Evolutionary conservation across 2,888 invertebrate genomes (phyloP), one percentile per base, ranked within the genome.

Genomic region (Zhengitettix transpicula): DNA sequence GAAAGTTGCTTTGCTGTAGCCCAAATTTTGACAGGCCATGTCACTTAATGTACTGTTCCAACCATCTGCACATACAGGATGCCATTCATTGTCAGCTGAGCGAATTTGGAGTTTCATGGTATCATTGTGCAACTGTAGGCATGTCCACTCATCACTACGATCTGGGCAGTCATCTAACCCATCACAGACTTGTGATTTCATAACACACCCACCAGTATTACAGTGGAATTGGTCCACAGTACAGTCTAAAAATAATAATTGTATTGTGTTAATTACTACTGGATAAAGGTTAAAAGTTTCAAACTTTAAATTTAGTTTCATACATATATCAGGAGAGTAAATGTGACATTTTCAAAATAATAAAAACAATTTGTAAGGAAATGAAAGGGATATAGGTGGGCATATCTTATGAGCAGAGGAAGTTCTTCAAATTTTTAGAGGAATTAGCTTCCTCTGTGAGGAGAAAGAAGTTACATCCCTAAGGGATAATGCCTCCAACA

Each of bases 131-230:
- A 66, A 57, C 16, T 61, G 60, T 14, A 76, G 65, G 65, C 83
- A 83, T 57, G 75, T 72, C 79, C 81, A 81, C 70, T 83, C 82
- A 66, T 83, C 83, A 1, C 81, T 82, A 61, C 72, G 72, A 68
- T 83, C 83, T 0, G 79, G 74, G 66, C 83, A 83, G 64, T 83
- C 77, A 41, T 75, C 73, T 28, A 77, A 70, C 1, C 82, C 82
- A 67, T 83, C 81, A 67, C 83, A 83, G 5, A 78, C 69, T 63
- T 76, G 72, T 17, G 70, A 68, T 51, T 69, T 66, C 1, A 72
- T 70, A 17, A 82, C 73, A 66, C 83, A 82, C n/a, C 81, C 81
- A 15, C 82, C 81, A 1, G 76, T 73, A 52, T 72, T 68, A 65
- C 82, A 67, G 67, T 77, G 78, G 67, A 79, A 81, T 68, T 81